Evolutionary conservation across 2,113 vertebrate species (phyloP).

Genomic region (Rhea americana): DNA sequence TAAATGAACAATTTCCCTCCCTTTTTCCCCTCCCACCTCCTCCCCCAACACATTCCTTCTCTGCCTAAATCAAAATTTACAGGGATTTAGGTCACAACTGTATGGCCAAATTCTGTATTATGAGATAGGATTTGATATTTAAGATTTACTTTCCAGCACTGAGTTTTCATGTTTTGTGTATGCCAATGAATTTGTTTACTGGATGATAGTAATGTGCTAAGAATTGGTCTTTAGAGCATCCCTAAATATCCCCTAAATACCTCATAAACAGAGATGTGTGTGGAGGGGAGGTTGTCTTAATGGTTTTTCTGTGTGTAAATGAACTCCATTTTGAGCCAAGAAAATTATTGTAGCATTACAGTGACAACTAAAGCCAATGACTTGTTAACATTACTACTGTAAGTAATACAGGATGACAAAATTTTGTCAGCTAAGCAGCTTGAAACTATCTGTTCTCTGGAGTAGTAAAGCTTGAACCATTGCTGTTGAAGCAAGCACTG

Average conservation of each 20-base stretch:
- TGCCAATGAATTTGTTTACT: neutral
- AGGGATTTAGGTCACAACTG: neutral
- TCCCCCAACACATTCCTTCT: neutral
- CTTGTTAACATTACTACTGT: neutral
- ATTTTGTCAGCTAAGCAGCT: neutral
- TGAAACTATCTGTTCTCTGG: accelerated
- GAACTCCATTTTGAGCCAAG: neutral
- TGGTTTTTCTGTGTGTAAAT: neutral
- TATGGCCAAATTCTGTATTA: neutral
- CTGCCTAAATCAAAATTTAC: neutral
- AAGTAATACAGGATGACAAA: neutral
- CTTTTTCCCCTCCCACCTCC: too few relatives aligned
- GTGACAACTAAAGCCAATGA: neutral
- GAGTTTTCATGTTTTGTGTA: neutral
- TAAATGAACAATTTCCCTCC: neutral
- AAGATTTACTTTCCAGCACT: neutral
- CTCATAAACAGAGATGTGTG: neutral
- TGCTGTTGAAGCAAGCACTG: neutral
- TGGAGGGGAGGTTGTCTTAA: accelerated
- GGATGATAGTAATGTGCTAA: neutral
- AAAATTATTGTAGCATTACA: neutral
- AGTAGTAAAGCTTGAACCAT: neutral
- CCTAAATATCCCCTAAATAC: accelerated
- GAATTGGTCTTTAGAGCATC: neutral
- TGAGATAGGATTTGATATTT: neutral